Conservation (phyloP, 2,797 vertebrate species). For the Nyctalus aviator region DNA sequence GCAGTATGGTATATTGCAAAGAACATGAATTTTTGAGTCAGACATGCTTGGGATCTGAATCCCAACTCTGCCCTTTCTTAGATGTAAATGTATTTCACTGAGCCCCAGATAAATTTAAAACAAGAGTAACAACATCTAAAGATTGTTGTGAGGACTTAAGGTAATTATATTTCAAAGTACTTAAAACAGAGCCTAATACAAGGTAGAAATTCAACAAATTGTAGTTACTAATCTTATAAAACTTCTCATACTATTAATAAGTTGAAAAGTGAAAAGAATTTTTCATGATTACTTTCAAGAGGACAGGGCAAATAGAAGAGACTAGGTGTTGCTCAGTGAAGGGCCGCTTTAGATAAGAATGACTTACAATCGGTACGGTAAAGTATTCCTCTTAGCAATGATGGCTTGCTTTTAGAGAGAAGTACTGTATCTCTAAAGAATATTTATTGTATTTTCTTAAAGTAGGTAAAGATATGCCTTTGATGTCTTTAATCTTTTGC, state of each 20-base stretch:
- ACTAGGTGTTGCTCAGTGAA: neutral
- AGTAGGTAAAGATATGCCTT: slow-evolving; percentile 13
- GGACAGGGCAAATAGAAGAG: neutral
- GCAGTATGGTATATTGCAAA: neutral
- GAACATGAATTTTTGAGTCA: slow-evolving; percentile 8
- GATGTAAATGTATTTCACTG: neutral
- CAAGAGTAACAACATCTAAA: slow-evolving; percentile 7
- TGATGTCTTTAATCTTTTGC: slow-evolving; percentile 42
- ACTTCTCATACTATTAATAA: slow-evolving; percentile 34
- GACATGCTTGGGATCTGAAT: slow-evolving; percentile 4
- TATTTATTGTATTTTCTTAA: slow-evolving; percentile 31
- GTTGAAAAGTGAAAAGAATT: neutral
- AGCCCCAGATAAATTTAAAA: slow-evolving; percentile 35
- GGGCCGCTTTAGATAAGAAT: slow-evolving; percentile 41
- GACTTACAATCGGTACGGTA: neutral
- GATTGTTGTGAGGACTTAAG: neutral
- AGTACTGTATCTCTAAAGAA: neutral
- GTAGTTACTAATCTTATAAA: slow-evolving; percentile 29
- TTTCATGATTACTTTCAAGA: slow-evolving; percentile 52
- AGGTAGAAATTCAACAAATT: neutral
- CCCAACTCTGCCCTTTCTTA: neutral
- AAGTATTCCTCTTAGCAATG: slow-evolving; percentile 22
- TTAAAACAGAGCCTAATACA: slow-evolving; percentile 45
- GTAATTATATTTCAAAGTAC: slow-evolving; percentile 43
- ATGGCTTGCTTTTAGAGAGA: slow-evolving; percentile 38